Conservation (phyloP, 2,797 vertebrate genomes). For the Sebastes alutus region DNA sequence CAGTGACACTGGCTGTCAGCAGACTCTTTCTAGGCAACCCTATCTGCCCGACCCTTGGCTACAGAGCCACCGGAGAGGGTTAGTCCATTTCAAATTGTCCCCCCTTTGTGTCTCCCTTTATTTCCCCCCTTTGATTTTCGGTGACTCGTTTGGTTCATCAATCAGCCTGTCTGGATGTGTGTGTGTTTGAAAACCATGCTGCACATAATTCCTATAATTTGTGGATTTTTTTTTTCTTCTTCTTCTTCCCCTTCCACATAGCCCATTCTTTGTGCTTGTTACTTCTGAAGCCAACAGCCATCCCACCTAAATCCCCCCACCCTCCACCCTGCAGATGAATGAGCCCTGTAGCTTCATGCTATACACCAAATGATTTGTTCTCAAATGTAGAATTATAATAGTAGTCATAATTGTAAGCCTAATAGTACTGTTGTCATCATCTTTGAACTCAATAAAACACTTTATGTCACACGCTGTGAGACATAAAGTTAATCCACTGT, state of each 20-base stretch:
- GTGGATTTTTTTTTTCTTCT: conserved; percentile 61
- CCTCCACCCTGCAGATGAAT: conserved; percentile 57
- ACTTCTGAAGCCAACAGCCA: conserved; percentile 66
- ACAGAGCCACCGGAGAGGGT: conserved; percentile 80
- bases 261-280: conserved; percentile 73
- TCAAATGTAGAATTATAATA: conserved; percentile 3
- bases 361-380: conserved; percentile 21
- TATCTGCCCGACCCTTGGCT: conserved; percentile 83
- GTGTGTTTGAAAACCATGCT: conserved; percentile 77
- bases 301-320: conserved; percentile 54
- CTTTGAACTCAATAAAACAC: neutral
- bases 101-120: conserved; percentile 81
- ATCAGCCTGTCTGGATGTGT: conserved; percentile 78
- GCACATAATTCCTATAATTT: conserved; percentile 83
- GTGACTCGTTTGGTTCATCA: conserved; percentile 83
- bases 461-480: neutral
- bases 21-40: conserved; percentile 86
- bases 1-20: conserved; percentile 88
- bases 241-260: conserved; percentile 58
- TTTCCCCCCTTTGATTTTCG: conserved; percentile 83
- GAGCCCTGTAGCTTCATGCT: conserved; percentile 45
- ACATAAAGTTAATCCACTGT: neutral
- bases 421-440: neutral
- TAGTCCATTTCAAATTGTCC: conserved; percentile 83
- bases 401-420: neutral